A percentile compares a stretch with the other conserved stretches of the same genome.
These are phyloP conservation scores for Laticauda colubrina DNA, from an alignment of 2,113 vertebrate genomes.

Conservation along the genomic window DNA sequence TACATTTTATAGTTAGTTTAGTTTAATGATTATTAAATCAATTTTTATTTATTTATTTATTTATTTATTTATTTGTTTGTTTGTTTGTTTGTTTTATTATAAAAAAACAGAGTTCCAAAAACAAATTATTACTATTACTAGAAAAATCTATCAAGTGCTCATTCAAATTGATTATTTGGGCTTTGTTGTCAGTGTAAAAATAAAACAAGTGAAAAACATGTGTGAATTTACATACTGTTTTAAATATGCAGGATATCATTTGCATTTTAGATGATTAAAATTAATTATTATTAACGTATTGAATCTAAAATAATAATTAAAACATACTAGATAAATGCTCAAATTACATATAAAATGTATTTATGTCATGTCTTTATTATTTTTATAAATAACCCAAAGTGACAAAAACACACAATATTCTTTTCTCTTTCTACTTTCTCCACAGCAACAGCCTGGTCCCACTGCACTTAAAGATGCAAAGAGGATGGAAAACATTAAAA, in stretches of 20 bases:
- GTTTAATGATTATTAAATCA: too few relatives aligned
- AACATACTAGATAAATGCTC: background rate
- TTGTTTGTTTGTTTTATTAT: too few relatives aligned
- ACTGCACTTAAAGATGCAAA: too few relatives aligned
- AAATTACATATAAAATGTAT: background rate
- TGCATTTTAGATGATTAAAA: background rate
- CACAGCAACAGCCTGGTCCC: background rate
- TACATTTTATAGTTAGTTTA: background rate
- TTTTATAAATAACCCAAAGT: background rate
- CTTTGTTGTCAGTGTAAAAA: background rate
- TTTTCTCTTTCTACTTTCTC: background rate
- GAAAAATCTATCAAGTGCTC: background rate
- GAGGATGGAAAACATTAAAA: too few relatives aligned
- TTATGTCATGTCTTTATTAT: background rate
- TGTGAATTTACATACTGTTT: background rate
- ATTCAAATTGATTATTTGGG: background rate
- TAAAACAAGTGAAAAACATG: background rate
- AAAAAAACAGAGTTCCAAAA: too few relatives aligned
- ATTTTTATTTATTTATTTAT: too few relatives aligned
- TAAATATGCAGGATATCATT: background rate
- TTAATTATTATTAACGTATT: background rate
- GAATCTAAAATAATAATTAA: background rate
- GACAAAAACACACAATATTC: background rate
- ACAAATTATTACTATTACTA: too few relatives aligned
- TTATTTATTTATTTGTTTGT: too few relatives aligned